Evolutionary conservation across 1,140 invertebrate genomes (phyloP).

Genomic region (Stegodyphus mimosarum): DNA sequence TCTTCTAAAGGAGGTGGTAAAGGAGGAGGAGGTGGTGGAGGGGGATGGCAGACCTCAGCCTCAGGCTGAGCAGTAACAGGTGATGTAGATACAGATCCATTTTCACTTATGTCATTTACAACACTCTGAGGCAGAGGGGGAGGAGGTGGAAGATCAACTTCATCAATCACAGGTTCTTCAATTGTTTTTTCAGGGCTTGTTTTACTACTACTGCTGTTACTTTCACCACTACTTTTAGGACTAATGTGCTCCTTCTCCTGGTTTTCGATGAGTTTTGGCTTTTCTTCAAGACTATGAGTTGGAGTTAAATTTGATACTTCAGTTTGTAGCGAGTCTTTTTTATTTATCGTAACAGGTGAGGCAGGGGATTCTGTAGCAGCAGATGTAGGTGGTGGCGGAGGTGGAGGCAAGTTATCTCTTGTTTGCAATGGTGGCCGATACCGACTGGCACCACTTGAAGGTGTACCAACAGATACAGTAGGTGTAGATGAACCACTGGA

Average conservation of each 20-base stretch:
- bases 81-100: background rate
- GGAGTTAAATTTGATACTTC: slow-evolving; percentile 76
- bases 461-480: slow-evolving; percentile 74
- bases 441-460: slow-evolving; percentile 73
- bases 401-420: slow-evolving; percentile 82
- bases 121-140: slow-evolving; percentile 70
- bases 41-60: slow-evolving; percentile 66
- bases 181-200: slow-evolving; percentile 26
- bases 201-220: slow-evolving; percentile 1
- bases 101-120: background rate
- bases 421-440: slow-evolving; percentile 70
- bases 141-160: slow-evolving; percentile 65
- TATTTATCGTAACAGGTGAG: background rate
- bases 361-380: background rate
- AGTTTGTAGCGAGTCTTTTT: slow-evolving; percentile 22
- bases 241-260: background rate
- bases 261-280: slow-evolving; percentile 50
- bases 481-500: slow-evolving; percentile 69
- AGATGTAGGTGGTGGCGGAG: slow-evolving; percentile 79
- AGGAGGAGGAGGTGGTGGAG: slow-evolving; percentile 68
- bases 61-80: background rate
- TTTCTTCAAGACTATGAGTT: slow-evolving; percentile 65
- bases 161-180: slow-evolving; percentile 59
- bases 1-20: slow-evolving; percentile 42
- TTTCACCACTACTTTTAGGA: slow-evolving; percentile 15